phyloP scores from a whole-genome alignment of 2,797 vertebrate genomes.

The Acridotheres tristis region DNA sequence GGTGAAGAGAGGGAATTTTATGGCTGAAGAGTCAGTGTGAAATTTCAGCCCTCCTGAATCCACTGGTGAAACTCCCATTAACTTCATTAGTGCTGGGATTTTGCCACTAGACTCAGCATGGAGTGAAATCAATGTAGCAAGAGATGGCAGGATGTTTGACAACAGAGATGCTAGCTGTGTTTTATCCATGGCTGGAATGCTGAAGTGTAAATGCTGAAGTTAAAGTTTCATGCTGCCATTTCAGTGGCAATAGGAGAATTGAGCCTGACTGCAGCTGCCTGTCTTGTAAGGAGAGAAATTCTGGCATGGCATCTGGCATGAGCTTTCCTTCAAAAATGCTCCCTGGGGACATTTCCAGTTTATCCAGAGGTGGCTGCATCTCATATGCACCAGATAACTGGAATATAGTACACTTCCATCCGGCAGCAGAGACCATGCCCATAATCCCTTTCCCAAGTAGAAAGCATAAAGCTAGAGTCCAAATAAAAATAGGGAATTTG shows the following conservation, averaged over 20 bases:
- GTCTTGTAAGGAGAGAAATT: neutral
- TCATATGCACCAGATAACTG: neutral
- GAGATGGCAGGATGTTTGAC: neutral
- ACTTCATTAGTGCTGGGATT: neutral
- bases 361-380: neutral
- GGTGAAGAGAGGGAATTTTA: constrained; percentile 26
- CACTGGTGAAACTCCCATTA: neutral
- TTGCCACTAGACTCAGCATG: constrained; percentile 16
- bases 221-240: neutral
- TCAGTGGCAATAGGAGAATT: neutral
- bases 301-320: neutral
- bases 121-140: neutral
- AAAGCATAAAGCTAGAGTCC: neutral
- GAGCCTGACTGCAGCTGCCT: neutral
- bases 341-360: neutral
- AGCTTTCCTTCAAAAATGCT: neutral
- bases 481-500: neutral
- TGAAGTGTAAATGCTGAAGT: neutral
- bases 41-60: constrained; percentile 5
- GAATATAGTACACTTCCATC: neutral
- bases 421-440: neutral
- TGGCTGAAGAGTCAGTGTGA: neutral
- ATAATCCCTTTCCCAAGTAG: neutral
- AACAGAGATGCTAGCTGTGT: neutral
- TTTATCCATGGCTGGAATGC: neutral